Evolutionary conservation across 2,797 vertebrate species (phyloP).

Genomic region (Sylvia borin): DNA sequence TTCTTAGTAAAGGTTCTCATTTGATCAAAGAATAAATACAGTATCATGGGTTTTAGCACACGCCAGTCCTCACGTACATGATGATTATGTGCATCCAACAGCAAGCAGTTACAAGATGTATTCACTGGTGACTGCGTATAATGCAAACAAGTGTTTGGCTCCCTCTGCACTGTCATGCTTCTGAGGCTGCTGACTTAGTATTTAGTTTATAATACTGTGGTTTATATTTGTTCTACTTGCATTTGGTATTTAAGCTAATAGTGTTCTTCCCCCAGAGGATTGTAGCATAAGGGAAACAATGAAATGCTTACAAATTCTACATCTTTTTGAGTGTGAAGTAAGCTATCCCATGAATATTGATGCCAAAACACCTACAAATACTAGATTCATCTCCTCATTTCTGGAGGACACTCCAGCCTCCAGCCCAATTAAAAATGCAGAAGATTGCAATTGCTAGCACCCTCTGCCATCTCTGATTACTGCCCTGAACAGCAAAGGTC

Average conservation of each 20-base stretch:
- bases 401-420: neutral
- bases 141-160: neutral
- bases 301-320: neutral
- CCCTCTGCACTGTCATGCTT: neutral
- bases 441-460: slow-evolving; percentile 18
- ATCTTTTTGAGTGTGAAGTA: neutral
- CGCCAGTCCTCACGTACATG: neutral
- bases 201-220: neutral
- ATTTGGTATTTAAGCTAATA: neutral
- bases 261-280: neutral
- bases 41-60: neutral
- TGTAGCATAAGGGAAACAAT: neutral
- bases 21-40: neutral
- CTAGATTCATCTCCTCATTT: neutral
- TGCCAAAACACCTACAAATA: neutral
- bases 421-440: slow-evolving; percentile 11
- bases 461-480: slow-evolving; percentile 29
- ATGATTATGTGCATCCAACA: neutral
- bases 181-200: neutral
- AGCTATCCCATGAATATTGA: neutral
- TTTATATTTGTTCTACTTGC: neutral
- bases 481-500: slow-evolving; percentile 3
- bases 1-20: neutral
- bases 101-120: neutral
- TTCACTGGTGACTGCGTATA: neutral